Evolutionary conservation across 2,797 vertebrate genomes (phyloP), one percentile per base, ranked within the genome.

Genomic region (Spondyliosoma cantharus): DNA sequence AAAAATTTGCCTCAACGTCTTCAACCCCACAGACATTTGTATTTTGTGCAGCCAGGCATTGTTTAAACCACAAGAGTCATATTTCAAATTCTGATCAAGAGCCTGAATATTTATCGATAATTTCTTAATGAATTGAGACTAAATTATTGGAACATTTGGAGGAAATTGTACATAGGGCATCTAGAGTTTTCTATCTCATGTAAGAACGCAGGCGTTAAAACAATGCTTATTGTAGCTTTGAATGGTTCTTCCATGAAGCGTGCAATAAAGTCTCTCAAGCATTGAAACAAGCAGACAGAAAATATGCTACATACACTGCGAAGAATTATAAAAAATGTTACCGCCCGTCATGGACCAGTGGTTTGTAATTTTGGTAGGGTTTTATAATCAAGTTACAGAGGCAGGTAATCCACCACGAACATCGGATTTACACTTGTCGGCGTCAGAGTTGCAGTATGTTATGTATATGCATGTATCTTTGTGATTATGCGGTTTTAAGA

Each of bases 21-120:
- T 82, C 15, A 46, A 3, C 15, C 17, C 3, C 25, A n/a, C 56
- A 42, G 19, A 65, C 14, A 69, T 69, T 71, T 83, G 46, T 49
- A 48, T 81, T 78, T 71, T 84, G 67, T 83, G 73, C 74, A 85
- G 64, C 27, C 70, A 83, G 64, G 25, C 49, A 45, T 60, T 62
- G 27, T 53, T 71, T 25, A 65, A 71, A 76, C 57, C 71, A 50
- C 22, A 52, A 50, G 2, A 25, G 29, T 32, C 63, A 5, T 19
- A n/a, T 60, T 59, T 71, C 9, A 56, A 57, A 73, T 61, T 43
- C 7, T 52, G 50, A 68, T n/a, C 3, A 49, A 43, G 37, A 62
- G 45, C 20, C 5, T 53, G 62, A 68, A 78, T 45, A 48, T 66
- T 15, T 45, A 48, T 46, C 4, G 9, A 22, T 0, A 53, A 37